A percentile compares a stretch with the other conserved stretches of the same genome.
These are phyloP conservation scores for Cacoxenus indagator DNA, from an alignment of 2,888 invertebrate species.

Conservation along the genomic window DNA sequence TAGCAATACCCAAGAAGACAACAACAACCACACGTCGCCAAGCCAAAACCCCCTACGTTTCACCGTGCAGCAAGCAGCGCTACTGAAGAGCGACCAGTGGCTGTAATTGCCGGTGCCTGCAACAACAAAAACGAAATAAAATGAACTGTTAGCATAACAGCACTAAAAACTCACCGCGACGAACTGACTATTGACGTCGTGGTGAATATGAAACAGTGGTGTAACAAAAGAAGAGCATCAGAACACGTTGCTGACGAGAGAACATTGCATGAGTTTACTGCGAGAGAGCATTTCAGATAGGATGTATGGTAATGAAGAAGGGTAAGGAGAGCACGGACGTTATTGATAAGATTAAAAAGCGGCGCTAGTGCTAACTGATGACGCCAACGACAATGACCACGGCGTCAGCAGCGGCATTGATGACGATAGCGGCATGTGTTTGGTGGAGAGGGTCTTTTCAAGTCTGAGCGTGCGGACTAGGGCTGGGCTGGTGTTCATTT, in stretches of 20 bases:
- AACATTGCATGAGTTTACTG: too few species aligned
- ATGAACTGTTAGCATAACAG: neutral
- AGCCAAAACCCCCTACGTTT: slow-evolving; percentile 7
- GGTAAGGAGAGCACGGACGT: neutral
- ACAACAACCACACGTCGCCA: neutral
- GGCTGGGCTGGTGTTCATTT: neutral
- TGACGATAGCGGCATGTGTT: neutral
- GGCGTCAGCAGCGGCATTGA: neutral
- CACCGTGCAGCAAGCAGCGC: neutral
- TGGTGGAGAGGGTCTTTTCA: neutral
- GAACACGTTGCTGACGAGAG: too few species aligned
- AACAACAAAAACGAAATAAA: neutral
- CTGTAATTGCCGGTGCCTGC: neutral
- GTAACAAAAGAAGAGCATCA: too few species aligned
- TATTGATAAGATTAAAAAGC: slow-evolving; percentile 8
- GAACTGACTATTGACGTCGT: neutral
- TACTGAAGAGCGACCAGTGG: neutral
- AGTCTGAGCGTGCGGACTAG: neutral
- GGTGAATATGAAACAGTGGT: too few species aligned
- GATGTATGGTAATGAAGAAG: neutral
- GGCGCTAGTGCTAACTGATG: neutral
- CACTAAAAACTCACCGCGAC: neutral
- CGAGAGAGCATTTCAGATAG: neutral
- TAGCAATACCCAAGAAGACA: neutral
- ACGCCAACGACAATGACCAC: neutral